These are phyloP conservation scores for Huso huso DNA, from an alignment of 2,797 vertebrate species.

Conservation along the genomic window DNA sequence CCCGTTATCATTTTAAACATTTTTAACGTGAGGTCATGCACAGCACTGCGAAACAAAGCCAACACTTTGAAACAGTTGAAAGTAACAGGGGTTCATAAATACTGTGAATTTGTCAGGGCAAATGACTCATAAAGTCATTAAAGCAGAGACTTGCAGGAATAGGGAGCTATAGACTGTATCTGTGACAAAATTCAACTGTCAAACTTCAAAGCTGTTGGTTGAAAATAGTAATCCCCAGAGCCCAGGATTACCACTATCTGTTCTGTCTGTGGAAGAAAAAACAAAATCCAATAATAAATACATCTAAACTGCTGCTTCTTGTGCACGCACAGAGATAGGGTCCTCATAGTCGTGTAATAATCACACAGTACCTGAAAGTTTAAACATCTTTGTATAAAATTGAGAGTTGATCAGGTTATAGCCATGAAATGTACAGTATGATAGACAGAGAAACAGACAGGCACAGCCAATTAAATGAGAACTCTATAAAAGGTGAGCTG, in stretches of 20 bases:
- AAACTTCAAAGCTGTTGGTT: slow-evolving; percentile 23
- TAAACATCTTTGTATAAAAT: too few relatives aligned
- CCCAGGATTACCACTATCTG: slow-evolving; percentile 21
- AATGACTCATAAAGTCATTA: slow-evolving; percentile 26
- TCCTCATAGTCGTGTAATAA: too few relatives aligned
- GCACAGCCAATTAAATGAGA: slow-evolving; percentile 13
- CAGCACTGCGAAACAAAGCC: too few relatives aligned
- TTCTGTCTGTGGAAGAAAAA: slow-evolving; percentile 12
- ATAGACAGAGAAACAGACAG: neutral
- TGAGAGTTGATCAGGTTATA: too few relatives aligned
- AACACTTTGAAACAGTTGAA: neutral
- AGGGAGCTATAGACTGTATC: slow-evolving; percentile 15
- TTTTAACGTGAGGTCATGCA: too few relatives aligned
- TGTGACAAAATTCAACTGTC: slow-evolving; percentile 23
- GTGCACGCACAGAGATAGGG: too few relatives aligned
- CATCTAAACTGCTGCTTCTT: neutral
- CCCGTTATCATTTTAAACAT: too few relatives aligned
- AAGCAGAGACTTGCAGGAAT: slow-evolving; percentile 21
- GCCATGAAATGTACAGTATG: too few relatives aligned
- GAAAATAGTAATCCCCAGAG: slow-evolving; percentile 21
- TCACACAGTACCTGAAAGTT: too few relatives aligned
- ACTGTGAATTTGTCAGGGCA: slow-evolving; percentile 6
- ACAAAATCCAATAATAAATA: slow-evolving; percentile 15
- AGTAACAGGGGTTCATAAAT: neutral
- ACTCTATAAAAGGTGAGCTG: neutral